phyloP scores from a whole-genome alignment of 2,113 vertebrate species.

The Pyxicephalus adspersus region DNA sequence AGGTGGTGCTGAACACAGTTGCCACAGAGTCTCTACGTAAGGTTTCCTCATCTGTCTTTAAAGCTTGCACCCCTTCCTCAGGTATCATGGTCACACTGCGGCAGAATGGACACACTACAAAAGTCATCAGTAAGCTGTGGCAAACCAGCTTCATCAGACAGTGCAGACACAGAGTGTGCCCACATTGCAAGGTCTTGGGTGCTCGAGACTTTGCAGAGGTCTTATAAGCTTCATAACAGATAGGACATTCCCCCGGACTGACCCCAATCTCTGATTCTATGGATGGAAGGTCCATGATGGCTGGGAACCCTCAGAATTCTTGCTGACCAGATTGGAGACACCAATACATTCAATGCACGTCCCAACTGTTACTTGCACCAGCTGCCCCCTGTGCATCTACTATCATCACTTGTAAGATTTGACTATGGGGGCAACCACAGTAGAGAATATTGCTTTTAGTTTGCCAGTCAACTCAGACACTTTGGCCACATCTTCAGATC shows the following conservation, averaged over 20 bases:
- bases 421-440: too few relatives aligned
- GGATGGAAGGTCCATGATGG: conserved; percentile 12
- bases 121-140: conserved; percentile 8
- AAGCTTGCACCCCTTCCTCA: conserved; percentile 34
- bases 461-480: too few relatives aligned
- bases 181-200: conserved; percentile 62
- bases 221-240: conserved; percentile 64
- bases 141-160: conserved; percentile 62
- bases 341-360: not conserved
- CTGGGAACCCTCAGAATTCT: not conserved
- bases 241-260: conserved; percentile 58
- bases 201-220: rapidly evolving
- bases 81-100: conserved; percentile 51
- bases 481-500: too few relatives aligned
- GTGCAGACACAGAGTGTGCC: conserved; percentile 62
- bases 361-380: conserved; percentile 11
- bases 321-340: not conserved
- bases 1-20: rapidly evolving
- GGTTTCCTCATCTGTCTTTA: conserved; percentile 46
- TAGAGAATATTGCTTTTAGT: too few relatives aligned
- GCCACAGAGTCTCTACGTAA: rapidly evolving
- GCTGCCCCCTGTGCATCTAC: not conserved
- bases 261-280: not conserved
- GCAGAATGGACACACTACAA: conserved; percentile 59
- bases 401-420: conserved; percentile 12